Evolutionary conservation across 1,140 invertebrate species (phyloP).

Genomic region (Sweltsa coloradensis): DNA sequence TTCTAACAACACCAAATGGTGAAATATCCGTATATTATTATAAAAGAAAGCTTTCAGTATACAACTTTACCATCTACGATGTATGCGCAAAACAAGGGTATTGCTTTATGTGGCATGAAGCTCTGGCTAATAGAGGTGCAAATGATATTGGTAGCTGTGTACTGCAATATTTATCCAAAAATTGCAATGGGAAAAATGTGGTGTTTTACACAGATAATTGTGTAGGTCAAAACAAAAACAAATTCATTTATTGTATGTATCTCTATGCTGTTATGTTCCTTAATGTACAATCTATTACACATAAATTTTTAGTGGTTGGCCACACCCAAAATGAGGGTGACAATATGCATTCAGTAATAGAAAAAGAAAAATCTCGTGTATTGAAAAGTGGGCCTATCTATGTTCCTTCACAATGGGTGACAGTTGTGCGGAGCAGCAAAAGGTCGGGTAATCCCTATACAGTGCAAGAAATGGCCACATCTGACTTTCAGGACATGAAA

Average conservation of each 20-base stretch:
- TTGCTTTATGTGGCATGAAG: constrained; percentile 14
- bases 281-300: constrained; percentile 23
- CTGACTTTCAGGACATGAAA: not conserved
- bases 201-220: constrained; percentile 13
- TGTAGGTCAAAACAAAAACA: constrained; percentile 15
- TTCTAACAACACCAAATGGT: constrained; percentile 6
- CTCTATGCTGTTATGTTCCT: constrained; percentile 18
- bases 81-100: not conserved
- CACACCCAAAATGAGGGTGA: constrained; percentile 33
- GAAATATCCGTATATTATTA: too few relatives aligned
- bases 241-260: constrained; percentile 24
- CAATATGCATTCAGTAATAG: constrained; percentile 25
- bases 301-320: constrained; percentile 29
- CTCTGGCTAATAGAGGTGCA: constrained; percentile 10
- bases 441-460: not conserved
- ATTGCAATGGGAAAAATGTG: constrained; percentile 10
- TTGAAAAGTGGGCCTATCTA: constrained; percentile 21
- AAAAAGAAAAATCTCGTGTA: constrained; percentile 21
- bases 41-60: constrained; percentile 2
- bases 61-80: constrained; percentile 14
- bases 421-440: not conserved
- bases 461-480: not conserved
- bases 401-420: not conserved
- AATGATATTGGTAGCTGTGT: constrained; percentile 13
- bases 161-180: constrained; percentile 1